Conservation (phyloP, 2,797 vertebrate genomes). For the Molossus alvarezi region DNA sequence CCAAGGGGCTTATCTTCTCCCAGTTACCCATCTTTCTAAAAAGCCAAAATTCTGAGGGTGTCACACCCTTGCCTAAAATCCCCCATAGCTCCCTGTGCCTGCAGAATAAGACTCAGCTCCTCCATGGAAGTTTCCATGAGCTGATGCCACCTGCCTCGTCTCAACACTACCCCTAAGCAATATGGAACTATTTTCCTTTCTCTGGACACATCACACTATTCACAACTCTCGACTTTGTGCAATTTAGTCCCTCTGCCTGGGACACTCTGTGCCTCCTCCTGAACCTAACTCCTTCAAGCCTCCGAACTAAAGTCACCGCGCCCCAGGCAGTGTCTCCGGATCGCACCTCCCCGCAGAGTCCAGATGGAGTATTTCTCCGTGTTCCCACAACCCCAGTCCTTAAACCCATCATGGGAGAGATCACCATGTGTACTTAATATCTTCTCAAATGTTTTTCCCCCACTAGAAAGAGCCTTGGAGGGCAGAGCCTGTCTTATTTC, state of each 20-base stretch:
- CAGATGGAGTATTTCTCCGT: not conserved
- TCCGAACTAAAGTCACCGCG: conserved; percentile 37
- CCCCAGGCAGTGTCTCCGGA: conserved; percentile 20
- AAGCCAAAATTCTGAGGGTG: not conserved
- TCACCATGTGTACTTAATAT: not conserved
- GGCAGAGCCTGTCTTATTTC: not conserved
- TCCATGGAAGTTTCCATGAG: not conserved
- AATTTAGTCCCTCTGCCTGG: conserved; percentile 3
- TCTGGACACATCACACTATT: not conserved
- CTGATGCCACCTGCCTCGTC: not conserved
- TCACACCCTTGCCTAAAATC: not conserved
- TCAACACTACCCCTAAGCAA: not conserved
- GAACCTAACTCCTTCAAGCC: not conserved
- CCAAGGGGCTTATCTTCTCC: not conserved
- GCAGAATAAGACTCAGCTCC: conserved; percentile 2
- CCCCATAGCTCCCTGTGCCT: not conserved
- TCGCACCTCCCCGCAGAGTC: not conserved
- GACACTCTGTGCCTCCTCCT: not conserved
- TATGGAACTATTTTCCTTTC: not conserved
- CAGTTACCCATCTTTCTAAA: not conserved
- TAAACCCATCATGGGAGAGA: not conserved
- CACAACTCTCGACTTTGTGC: not conserved
- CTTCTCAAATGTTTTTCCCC: not conserved
- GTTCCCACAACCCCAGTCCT: not conserved
- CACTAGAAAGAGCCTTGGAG: not conserved